Percentiles rank a stretch among this genome's conserved stretches.
Evolutionary conservation across 2,888 invertebrate genomes (phyloP).

Genomic region (Tuberolachnus salignus): DNA sequence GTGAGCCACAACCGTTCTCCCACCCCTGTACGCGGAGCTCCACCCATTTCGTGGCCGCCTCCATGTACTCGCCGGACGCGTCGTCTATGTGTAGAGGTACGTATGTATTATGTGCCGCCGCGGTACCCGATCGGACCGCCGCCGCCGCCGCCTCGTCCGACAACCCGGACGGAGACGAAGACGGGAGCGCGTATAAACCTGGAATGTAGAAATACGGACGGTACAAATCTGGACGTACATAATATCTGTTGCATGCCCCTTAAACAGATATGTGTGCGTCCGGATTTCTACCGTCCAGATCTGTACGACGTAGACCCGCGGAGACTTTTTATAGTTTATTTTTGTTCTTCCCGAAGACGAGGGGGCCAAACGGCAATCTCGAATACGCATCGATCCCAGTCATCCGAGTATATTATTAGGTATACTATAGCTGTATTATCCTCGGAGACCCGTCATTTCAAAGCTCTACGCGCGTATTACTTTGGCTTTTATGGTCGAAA

Average conservation of each 20-base stretch:
- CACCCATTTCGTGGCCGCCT: constrained; percentile 49
- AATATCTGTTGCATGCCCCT: no score
- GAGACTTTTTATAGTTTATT: no score
- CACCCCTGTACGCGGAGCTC: constrained; percentile 31
- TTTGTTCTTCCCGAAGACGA: constrained; percentile 34
- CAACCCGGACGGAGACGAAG: neutral
- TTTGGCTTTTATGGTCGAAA: no score
- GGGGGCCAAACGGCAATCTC: neutral
- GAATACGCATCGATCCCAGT: neutral
- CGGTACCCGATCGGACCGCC: neutral
- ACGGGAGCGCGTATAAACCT: no score
- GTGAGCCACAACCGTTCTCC: constrained; percentile 51
- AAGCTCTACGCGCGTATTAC: no score
- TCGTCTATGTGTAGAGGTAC: neutral
- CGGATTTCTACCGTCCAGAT: no score
- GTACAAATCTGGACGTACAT: no score
- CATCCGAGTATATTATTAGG: neutral
- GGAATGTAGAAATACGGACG: no score
- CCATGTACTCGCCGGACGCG: constrained; percentile 17
- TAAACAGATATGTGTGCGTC: no score
- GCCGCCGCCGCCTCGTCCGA: neutral
- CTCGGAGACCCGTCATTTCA: neutral
- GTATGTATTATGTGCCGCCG: constrained; percentile 1
- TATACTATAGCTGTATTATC: no score
- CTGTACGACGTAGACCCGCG: no score